Base-by-base conservation (phyloP, 2,888 invertebrate genomes). In the Cryptus armator region DNA sequence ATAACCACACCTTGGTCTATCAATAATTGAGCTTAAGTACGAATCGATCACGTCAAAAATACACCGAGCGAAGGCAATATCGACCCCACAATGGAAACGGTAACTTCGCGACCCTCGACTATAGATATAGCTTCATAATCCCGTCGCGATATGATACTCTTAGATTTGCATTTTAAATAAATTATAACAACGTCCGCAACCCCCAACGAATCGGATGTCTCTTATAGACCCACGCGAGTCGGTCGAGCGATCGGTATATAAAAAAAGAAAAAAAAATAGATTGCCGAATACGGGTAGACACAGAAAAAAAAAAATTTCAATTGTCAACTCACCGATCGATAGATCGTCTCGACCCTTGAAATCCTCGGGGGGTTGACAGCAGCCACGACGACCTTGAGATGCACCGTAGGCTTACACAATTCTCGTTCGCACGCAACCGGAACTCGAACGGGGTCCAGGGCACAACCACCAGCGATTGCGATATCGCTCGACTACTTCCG, bases 1-100 rank as follows among this genome's bases (percentile, higher is more conserved):
- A 53, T 12, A 83, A 72, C 66, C 16, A 66, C 59, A 67, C 19
- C 59, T 14, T 3, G 12, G 10, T 46, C 19, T 29, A 24, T 77
- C 43, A 80, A 83, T 76, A 51, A 64, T 80, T 77, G 16, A 72
- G 14, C 10, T 37, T 37, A 29, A 37, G 43, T 24, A 37, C 10
- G 29, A 80, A 85, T 85, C 85, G 83, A 85, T 85, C 72, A 43
- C 46, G 68, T 6, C 71, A 62, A 77, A 80, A 85, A 83, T 83
- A 83, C 19, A 72, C 80, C 70, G 44, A 80, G 68, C 76, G 76
- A 53, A 76, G 71, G 66, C 67, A 68, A 32, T 85, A 85, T 85
- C 77, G 83, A 85, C 72, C 72, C 70, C 24, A 37, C 71, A 29
- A 43, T 53, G 70, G 72, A 70, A 24, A 10, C 24, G 53, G 76